Evolutionary conservation across 1,140 invertebrate genomes (phyloP).

Genomic region (Bombus superbus): DNA sequence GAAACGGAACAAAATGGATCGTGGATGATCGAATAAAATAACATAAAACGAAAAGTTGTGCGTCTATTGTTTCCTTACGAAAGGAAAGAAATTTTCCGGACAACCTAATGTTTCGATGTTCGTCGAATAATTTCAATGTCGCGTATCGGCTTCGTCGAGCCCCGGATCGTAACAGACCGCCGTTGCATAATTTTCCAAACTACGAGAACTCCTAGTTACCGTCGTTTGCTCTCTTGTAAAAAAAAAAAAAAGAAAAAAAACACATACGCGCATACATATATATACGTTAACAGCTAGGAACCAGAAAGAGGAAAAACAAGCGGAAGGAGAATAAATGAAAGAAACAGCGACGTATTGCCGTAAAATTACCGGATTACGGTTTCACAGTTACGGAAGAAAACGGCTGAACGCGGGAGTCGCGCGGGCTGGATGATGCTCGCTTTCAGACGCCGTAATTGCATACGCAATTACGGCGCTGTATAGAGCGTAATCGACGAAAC

Average conservation of each 20-base stretch:
- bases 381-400: background rate
- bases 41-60: too few relatives aligned
- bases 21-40: too few relatives aligned
- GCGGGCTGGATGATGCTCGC: background rate
- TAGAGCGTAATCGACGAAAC: constrained; percentile 27
- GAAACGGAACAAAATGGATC: too few relatives aligned
- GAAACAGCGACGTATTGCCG: background rate
- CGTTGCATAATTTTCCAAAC: background rate
- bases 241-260: too few relatives aligned
- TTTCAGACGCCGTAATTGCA: constrained; percentile 34
- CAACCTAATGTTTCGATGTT: too few relatives aligned
- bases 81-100: too few relatives aligned
- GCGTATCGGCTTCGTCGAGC: too few relatives aligned
- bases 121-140: background rate
- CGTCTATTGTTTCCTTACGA: too few relatives aligned
- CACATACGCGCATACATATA: accelerated
- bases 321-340: background rate
- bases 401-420: background rate
- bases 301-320: background rate
- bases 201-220: background rate
- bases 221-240: background rate
- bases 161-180: accelerated
- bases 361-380: constrained; percentile 2
- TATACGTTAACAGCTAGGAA: too few relatives aligned
- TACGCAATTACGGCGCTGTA: constrained; percentile 25